phyloP scores from a whole-genome alignment of 1,140 invertebrate species.

The Halesus radiatus region DNA sequence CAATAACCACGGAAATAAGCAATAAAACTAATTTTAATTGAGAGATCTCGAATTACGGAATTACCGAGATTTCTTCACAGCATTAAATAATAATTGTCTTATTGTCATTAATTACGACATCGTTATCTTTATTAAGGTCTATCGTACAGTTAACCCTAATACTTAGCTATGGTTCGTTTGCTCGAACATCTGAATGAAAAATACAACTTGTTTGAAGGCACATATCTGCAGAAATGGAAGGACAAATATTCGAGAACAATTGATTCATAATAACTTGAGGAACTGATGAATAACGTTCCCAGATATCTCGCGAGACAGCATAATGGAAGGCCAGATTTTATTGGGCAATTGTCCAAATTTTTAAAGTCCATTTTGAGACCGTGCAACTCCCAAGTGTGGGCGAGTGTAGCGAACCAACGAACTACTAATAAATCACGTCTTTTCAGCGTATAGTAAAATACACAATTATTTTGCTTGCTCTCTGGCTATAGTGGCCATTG shows the following conservation, averaged over 20 bases:
- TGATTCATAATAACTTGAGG: conserved; percentile 4
- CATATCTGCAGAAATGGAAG: background rate
- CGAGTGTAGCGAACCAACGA: no score
- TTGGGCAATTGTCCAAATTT: conserved; percentile 28
- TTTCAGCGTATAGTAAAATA: no score
- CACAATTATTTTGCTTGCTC: no score
- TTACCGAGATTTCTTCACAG: no score
- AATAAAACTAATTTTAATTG: no score
- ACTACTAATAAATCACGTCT: no score
- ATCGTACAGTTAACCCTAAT: background rate
- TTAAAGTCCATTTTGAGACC: background rate
- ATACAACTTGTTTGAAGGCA: background rate
- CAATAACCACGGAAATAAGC: no score
- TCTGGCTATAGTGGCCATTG: no score
- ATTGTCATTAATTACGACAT: no score
- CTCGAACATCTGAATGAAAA: background rate
- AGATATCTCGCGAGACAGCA: background rate
- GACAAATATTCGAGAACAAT: conserved; percentile 20
- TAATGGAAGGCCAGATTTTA: conserved; percentile 26
- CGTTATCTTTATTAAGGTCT: no score
- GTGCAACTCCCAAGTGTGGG: background rate
- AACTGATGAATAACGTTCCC: conserved; percentile 10
- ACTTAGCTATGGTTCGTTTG: background rate
- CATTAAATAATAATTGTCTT: no score
- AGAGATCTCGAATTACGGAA: no score